These are phyloP conservation scores for Pheosia gnoma DNA, from an alignment of 2,888 invertebrate species.

Conservation along the genomic window DNA sequence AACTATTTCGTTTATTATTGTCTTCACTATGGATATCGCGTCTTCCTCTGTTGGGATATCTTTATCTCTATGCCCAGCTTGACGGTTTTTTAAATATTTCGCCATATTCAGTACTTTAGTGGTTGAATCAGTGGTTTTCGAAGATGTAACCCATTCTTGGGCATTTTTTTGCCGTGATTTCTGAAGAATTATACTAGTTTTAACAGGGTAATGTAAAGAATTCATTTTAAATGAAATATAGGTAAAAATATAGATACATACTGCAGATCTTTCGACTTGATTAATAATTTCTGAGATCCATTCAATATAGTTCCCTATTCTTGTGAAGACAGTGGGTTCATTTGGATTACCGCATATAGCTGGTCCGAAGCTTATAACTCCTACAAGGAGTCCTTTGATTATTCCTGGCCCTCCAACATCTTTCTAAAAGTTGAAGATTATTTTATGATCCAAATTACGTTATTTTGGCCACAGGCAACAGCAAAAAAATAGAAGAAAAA, in stretches of 20 bases:
- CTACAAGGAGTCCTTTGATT: constrained; percentile 15
- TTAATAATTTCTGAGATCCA: neutral
- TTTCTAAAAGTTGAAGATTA: neutral
- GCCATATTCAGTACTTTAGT: no score
- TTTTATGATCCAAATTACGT: neutral
- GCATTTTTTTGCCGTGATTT: no score
- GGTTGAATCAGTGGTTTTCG: neutral
- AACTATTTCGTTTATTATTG: neutral
- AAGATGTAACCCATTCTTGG: neutral
- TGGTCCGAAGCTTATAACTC: constrained; percentile 26
- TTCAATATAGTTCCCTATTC: constrained; percentile 14
- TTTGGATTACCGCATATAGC: constrained; percentile 19
- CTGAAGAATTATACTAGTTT: no score
- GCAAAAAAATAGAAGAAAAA: no score
- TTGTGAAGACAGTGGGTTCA: constrained; percentile 29
- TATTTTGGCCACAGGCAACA: neutral
- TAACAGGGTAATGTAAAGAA: no score
- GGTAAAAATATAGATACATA: no score
- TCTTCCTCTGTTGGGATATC: neutral
- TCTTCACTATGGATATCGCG: neutral
- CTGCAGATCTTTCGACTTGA: neutral
- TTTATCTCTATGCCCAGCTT: neutral
- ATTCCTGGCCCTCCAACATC: constrained; percentile 22
- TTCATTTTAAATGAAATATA: no score
- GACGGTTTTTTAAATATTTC: neutral